These are phyloP conservation scores for Aphelinus atriplicis DNA, from an alignment of 1,140 invertebrate species.

Conservation along the genomic window DNA sequence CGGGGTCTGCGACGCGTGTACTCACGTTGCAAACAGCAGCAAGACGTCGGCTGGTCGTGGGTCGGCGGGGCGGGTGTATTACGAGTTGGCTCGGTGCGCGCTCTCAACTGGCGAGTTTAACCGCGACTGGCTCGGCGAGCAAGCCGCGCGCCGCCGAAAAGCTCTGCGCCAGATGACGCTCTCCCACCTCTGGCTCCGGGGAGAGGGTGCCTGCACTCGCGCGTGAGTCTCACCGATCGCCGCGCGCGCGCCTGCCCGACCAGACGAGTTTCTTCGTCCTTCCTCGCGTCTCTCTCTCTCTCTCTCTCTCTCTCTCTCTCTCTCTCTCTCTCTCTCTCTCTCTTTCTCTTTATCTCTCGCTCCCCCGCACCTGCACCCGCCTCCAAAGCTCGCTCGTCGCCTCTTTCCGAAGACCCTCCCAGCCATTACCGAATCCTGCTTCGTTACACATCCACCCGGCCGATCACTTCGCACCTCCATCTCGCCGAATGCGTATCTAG, in stretches of 20 bases:
- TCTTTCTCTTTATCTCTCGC: not conserved
- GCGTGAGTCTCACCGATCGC: constrained; percentile 47
- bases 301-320: not conserved
- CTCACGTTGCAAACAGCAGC: constrained; percentile 24
- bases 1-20: not conserved
- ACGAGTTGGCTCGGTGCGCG: constrained; percentile 52
- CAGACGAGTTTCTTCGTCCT: constrained; percentile 43
- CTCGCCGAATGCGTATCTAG: no score
- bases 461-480: no score
- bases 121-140: constrained; percentile 58
- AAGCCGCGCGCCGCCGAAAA: constrained; percentile 44
- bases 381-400: not conserved
- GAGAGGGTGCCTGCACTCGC: constrained; percentile 26
- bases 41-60: not conserved
- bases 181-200: constrained; percentile 51
- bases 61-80: constrained; percentile 29
- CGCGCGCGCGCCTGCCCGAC: constrained; percentile 47
- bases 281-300: constrained; percentile 33
- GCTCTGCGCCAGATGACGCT: constrained; percentile 46
- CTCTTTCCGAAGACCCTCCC: no score
- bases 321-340: constrained; percentile 43
- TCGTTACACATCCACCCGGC: no score
- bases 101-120: constrained; percentile 60
- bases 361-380: not conserved
- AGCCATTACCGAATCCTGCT: no score